phyloP scores from a whole-genome alignment of 2,888 invertebrate genomes.

The Parelbella ahira region DNA sequence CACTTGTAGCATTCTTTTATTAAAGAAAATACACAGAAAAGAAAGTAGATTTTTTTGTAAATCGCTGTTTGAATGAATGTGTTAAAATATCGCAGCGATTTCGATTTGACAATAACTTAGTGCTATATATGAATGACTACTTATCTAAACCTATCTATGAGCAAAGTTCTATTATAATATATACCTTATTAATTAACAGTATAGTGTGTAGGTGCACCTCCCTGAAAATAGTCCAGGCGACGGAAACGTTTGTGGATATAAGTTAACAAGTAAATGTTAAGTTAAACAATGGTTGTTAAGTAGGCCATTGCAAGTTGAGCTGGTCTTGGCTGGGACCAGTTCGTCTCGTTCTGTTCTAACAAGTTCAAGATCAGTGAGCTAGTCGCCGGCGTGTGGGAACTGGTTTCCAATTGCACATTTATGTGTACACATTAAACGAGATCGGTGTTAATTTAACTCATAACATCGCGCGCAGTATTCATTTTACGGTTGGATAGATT shows the following conservation, averaged over 20 bases:
- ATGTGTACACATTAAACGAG: not conserved
- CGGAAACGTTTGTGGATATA: not conserved
- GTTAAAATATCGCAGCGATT: no score
- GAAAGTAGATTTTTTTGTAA: no score
- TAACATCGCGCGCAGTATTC: not conserved
- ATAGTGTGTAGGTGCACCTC: no score
- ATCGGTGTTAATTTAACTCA: no score
- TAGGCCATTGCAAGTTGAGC: constrained; percentile 4
- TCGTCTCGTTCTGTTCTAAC: constrained; percentile 6
- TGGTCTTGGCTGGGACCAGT: not conserved
- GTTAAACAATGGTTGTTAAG: constrained; percentile 4
- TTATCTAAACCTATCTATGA: no score
- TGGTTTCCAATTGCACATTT: constrained; percentile 1
- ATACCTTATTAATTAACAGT: no score
- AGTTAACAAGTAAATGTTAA: not conserved
- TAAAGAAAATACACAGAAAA: no score
- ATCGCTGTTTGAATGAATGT: no score
- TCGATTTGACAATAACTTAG: no score
- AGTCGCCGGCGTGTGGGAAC: constrained; percentile 1
- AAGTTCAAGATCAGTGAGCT: constrained; percentile 14
- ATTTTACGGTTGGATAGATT: constrained; percentile 9
- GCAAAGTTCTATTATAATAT: no score
- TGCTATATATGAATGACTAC: no score
- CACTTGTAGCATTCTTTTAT: no score
- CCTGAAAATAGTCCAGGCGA: not conserved